Evolutionary conservation across 2,888 invertebrate species (phyloP).

Genomic region (Campoletis raptor): DNA sequence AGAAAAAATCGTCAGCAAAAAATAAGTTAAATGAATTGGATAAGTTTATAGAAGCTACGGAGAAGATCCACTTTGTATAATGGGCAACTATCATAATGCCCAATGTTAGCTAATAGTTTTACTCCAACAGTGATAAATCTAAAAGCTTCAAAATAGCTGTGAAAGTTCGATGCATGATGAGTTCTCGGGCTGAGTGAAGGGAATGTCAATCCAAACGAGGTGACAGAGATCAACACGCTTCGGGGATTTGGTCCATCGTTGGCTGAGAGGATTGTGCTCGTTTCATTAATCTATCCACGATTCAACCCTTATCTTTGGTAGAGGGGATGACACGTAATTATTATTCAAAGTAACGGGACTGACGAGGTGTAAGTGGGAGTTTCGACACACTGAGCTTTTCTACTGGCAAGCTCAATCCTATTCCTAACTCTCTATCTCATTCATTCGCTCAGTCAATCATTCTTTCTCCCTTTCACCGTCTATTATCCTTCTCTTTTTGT

Average conservation of each 20-base stretch:
- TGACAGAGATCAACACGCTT: slow-evolving; percentile 18
- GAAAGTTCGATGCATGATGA: neutral
- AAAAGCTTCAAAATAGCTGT: neutral
- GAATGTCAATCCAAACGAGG: slow-evolving; percentile 2
- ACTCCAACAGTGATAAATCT: slow-evolving; percentile 52
- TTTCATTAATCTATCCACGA: slow-evolving; percentile 29
- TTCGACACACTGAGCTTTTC: slow-evolving; percentile 20
- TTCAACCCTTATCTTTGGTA: slow-evolving; percentile 33
- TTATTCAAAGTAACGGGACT: slow-evolving; percentile 68
- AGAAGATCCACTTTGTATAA: slow-evolving; percentile 43
- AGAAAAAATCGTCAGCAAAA: neutral
- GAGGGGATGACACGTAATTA: slow-evolving; percentile 59
- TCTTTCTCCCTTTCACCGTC: neutral
- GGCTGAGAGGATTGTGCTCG: slow-evolving; percentile 9
- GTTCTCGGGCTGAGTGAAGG: neutral
- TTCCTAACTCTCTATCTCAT: neutral
- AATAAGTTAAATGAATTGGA: neutral
- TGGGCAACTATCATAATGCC: slow-evolving; percentile 24
- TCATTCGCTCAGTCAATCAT: slow-evolving; percentile 11
- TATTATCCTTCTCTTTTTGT: slow-evolving; percentile 38
- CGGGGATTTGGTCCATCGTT: slow-evolving; percentile 33
- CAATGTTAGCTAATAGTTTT: slow-evolving; percentile 55
- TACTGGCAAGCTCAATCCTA: neutral
- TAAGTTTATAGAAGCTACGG: neutral
- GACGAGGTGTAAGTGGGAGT: slow-evolving; percentile 60